These are phyloP conservation scores for Augochlora pura DNA, from an alignment of 1,140 invertebrate genomes.

Conservation along the genomic window DNA sequence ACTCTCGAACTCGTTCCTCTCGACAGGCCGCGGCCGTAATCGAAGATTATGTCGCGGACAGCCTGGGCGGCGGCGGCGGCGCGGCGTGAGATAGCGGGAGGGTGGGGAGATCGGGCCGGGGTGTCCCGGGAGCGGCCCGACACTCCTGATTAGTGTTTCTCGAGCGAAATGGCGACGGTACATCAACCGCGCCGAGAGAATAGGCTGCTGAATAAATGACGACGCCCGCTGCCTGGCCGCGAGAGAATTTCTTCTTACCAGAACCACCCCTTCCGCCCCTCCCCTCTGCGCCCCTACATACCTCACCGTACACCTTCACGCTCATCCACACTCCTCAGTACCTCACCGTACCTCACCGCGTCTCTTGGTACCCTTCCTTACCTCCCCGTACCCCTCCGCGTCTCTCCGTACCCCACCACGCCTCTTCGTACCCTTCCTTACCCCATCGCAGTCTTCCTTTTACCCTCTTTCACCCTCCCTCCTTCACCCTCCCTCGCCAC, in stretches of 20 bases:
- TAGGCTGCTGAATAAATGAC: constrained; percentile 51
- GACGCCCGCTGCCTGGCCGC: constrained; percentile 34
- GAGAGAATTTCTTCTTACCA: constrained; percentile 37
- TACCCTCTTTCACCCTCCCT: too few relatives aligned
- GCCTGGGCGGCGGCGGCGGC: neutral
- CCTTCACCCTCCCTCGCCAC: neutral
- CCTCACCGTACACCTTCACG: too few relatives aligned
- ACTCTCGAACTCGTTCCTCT: neutral
- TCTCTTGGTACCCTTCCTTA: too few relatives aligned
- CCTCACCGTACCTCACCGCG: too few relatives aligned
- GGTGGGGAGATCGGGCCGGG: too few relatives aligned
- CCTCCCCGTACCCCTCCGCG: too few relatives aligned
- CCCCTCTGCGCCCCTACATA: too few relatives aligned
- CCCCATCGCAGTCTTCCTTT: too few relatives aligned
- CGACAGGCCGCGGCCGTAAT: constrained; percentile 13
- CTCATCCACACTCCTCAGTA: too few relatives aligned
- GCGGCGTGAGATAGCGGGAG: too few relatives aligned
- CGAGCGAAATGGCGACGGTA: constrained; percentile 37
- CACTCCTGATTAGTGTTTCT: constrained; percentile 48
- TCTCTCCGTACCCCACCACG: too few relatives aligned
- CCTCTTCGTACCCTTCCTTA: too few relatives aligned
- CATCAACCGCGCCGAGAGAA: constrained; percentile 45
- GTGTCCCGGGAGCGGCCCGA: neutral
- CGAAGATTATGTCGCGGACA: constrained; percentile 44
- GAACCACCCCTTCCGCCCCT: neutral